These are phyloP conservation scores for Macrophya annulata DNA, from an alignment of 2,888 invertebrate genomes.

Conservation along the genomic window DNA sequence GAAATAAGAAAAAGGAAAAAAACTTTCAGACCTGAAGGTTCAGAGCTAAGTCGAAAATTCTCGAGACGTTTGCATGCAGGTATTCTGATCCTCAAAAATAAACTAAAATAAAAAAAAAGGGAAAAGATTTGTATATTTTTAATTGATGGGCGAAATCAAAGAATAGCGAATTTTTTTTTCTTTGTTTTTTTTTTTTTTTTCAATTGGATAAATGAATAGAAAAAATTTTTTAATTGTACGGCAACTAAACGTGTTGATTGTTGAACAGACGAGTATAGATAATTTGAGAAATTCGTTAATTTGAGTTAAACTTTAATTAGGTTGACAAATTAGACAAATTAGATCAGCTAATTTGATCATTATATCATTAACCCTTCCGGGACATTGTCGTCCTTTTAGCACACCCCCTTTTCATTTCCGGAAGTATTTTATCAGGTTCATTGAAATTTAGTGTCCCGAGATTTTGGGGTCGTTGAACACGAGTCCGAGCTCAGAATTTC, in stretches of 20 bases:
- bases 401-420: slow-evolving; percentile 2
- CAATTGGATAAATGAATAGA: too few relatives aligned
- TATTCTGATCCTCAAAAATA: neutral
- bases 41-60: neutral
- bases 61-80: neutral
- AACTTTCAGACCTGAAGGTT: slow-evolving; percentile 15
- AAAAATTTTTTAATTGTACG: too few relatives aligned
- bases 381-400: neutral
- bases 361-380: slow-evolving; percentile 5
- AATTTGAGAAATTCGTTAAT: neutral
- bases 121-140: too few relatives aligned
- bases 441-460: neutral
- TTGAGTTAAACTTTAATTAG: neutral
- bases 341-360: neutral
- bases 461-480: slow-evolving; percentile 2
- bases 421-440: neutral
- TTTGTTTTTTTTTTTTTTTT: too few relatives aligned
- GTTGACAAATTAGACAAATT: slow-evolving; percentile 4
- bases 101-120: too few relatives aligned
- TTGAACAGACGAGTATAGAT: neutral
- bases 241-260: neutral
- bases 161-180: too few relatives aligned
- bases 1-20: slow-evolving; percentile 32
- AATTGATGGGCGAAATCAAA: too few relatives aligned
- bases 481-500: neutral